Percentiles rank a stretch among this genome's conserved stretches.
Conservation (phyloP, 2,113 vertebrate species). For the Acrocephalus kingi region DNA sequence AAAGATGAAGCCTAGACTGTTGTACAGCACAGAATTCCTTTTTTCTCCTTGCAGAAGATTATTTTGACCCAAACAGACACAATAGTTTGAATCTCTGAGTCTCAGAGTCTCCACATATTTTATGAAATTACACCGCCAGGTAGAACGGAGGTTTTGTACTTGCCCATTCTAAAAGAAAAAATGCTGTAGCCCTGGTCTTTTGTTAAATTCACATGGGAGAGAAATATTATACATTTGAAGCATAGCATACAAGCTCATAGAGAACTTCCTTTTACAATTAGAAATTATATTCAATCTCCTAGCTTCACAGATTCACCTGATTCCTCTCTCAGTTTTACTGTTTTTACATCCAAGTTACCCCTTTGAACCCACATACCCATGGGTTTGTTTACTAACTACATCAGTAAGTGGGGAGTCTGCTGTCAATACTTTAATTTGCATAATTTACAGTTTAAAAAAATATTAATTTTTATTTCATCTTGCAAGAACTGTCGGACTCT, state of each 20-base stretch:
- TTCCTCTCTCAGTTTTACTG: neutral
- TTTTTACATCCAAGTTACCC: neutral
- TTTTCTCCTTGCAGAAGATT: neutral
- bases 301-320: neutral
- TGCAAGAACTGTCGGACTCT: neutral
- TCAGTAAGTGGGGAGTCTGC: neutral
- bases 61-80: neutral
- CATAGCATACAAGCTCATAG: rapidly evolving
- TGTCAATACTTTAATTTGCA: neutral
- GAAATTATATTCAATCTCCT: neutral
- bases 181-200: neutral
- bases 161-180: neutral
- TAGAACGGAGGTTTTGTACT: neutral
- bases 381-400: neutral
- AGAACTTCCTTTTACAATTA: neutral
- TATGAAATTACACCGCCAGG: neutral
- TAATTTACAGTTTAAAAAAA: neutral
- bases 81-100: neutral
- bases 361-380: neutral
- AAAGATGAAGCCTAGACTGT: neutral
- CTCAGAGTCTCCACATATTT: neutral
- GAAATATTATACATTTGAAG: neutral
- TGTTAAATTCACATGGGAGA: neutral
- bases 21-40: neutral
- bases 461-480: neutral